These are phyloP conservation scores for Apodemus sylvaticus DNA, from an alignment of 2,113 vertebrate species.

Conservation along the genomic window DNA sequence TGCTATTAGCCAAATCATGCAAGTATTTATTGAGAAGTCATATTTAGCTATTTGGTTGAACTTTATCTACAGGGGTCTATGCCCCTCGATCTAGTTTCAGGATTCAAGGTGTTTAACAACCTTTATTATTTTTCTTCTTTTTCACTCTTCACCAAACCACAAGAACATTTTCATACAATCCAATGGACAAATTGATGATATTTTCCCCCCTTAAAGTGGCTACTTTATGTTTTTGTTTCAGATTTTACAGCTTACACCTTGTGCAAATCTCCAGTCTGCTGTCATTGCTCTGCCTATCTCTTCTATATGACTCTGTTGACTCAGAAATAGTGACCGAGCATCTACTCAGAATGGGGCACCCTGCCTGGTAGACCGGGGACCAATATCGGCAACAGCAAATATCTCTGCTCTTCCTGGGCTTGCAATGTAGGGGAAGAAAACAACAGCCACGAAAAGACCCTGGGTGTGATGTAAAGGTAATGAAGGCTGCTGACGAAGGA, in stretches of 20 bases:
- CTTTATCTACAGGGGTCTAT: neutral
- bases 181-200: neutral
- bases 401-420: neutral
- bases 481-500: neutral
- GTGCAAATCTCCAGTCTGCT: neutral
- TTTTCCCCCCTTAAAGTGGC: too few relatives aligned
- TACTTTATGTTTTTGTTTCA: neutral
- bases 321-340: neutral
- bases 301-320: neutral
- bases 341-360: too few relatives aligned
- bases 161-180: neutral
- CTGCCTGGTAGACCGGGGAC: neutral
- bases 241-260: neutral
- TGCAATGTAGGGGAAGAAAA: neutral
- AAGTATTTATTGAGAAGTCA: fast-evolving
- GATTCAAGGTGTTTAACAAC: neutral
- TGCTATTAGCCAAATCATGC: neutral
- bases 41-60: neutral
- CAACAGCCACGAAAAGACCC: neutral
- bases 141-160: neutral
- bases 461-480: fast-evolving
- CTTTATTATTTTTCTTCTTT: neutral
- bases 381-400: neutral
- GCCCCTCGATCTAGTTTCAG: neutral
- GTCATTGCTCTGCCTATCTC: too few relatives aligned